Evolutionary conservation across 2,113 vertebrate genomes (phyloP).

Genomic region (Tachycineta bicolor): DNA sequence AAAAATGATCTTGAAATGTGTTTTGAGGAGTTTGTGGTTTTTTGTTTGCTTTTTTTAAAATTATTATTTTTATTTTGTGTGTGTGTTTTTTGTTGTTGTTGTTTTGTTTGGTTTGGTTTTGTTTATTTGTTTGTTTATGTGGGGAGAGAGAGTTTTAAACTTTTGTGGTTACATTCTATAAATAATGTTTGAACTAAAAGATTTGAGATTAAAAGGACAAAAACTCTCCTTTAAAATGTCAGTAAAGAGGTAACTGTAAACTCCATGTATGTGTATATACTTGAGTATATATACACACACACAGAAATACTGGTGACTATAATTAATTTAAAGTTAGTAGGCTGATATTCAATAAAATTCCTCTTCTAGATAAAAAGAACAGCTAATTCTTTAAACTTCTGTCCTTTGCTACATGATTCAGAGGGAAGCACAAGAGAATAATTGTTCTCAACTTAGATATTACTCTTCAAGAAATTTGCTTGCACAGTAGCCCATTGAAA

Average conservation of each 20-base stretch:
- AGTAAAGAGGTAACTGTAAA: not conserved
- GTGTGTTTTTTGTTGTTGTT: too few species aligned
- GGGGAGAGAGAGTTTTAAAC: not conserved
- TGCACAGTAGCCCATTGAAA: not conserved
- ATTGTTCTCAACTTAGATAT: not conserved
- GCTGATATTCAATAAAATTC: not conserved
- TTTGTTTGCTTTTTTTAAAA: too few species aligned
- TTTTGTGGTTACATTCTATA: not conserved
- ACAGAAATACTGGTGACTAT: not conserved
- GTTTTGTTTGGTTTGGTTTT: too few species aligned
- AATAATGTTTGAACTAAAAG: not conserved
- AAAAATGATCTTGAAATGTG: not conserved
- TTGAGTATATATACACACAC: not conserved
- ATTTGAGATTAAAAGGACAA: not conserved
- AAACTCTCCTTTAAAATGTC: not conserved
- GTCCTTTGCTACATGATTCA: not conserved
- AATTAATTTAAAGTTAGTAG: not conserved
- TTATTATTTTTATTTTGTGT: too few species aligned
- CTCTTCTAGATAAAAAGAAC: not conserved
- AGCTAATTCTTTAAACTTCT: not conserved
- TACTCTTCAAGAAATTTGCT: not conserved
- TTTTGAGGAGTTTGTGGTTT: fast-evolving
- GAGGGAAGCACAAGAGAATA: not conserved
- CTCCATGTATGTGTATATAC: too few species aligned
- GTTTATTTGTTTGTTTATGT: too few species aligned